phyloP scores from a whole-genome alignment of 2,888 invertebrate genomes.

The Watsonalla binaria region DNA sequence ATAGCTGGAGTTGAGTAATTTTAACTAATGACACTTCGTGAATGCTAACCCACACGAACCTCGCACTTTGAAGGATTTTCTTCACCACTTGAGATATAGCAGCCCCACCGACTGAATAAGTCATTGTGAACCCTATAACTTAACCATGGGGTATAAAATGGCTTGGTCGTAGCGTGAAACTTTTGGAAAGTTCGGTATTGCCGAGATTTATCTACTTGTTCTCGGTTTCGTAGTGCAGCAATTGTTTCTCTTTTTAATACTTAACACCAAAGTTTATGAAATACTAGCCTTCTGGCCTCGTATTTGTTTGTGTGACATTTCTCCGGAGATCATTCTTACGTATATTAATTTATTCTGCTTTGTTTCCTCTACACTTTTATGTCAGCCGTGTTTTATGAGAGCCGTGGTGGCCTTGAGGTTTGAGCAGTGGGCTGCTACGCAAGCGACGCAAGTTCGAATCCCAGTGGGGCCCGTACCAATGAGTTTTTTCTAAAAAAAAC shows the following conservation, averaged over 20 bases:
- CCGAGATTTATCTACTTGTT: background rate
- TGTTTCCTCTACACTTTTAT: too few relatives aligned
- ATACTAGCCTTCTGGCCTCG: background rate
- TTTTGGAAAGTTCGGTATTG: background rate
- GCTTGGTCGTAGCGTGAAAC: background rate
- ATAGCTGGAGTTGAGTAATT: slow-evolving; percentile 67
- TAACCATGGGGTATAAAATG: background rate
- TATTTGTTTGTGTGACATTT: too few relatives aligned
- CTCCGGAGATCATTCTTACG: too few relatives aligned
- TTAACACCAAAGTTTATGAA: background rate
- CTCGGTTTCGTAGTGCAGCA: background rate
- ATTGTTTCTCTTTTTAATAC: background rate
- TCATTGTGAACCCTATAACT: background rate
- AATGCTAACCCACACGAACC: slow-evolving; percentile 29
- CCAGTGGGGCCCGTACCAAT: too few relatives aligned
- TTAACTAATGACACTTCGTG: slow-evolving; percentile 67
- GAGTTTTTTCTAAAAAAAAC: too few relatives aligned
- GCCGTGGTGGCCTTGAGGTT: too few relatives aligned
- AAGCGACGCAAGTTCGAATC: too few relatives aligned
- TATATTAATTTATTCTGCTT: too few relatives aligned
- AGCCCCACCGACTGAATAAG: slow-evolving; percentile 3
- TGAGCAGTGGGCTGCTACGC: too few relatives aligned
- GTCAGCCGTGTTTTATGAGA: too few relatives aligned
- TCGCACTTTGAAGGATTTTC: slow-evolving; percentile 31
- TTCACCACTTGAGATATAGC: slow-evolving; percentile 36